Evolutionary conservation across 1,140 invertebrate genomes (phyloP).

Genomic region (Araneus ventricosus): DNA sequence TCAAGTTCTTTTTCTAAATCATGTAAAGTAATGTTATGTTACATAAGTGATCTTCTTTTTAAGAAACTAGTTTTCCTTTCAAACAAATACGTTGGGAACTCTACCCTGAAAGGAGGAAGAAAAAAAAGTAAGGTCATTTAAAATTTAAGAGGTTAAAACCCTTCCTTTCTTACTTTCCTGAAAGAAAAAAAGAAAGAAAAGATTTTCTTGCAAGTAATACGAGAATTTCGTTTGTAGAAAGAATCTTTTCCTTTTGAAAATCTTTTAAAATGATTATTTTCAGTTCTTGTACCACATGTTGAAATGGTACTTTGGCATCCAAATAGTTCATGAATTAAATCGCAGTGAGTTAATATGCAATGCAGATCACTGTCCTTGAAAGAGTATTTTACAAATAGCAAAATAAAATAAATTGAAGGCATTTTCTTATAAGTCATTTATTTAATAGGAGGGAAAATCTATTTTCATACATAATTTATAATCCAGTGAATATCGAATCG

Average conservation of each 20-base stretch:
- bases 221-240: neutral
- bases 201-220: neutral
- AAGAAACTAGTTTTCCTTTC: constrained; percentile 34
- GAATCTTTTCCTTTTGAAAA: constrained; percentile 10
- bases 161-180: neutral
- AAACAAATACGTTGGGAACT: neutral
- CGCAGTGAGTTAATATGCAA: neutral
- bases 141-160: constrained; percentile 48
- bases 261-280: constrained; percentile 28
- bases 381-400: neutral
- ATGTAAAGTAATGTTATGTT: constrained; percentile 42
- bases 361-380: neutral
- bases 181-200: neutral
- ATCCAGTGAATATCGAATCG: neutral
- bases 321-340: constrained; percentile 27
- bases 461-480: constrained; percentile 29
- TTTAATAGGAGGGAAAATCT: neutral
- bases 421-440: neutral
- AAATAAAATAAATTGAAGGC: neutral
- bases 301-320: neutral
- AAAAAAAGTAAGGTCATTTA: constrained; percentile 42
- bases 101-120: neutral
- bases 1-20: constrained; percentile 22
- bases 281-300: neutral
- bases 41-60: constrained; percentile 41